phyloP scores from a whole-genome alignment of 2,797 vertebrate genomes.

The Cynodonichthys magdalenae region DNA sequence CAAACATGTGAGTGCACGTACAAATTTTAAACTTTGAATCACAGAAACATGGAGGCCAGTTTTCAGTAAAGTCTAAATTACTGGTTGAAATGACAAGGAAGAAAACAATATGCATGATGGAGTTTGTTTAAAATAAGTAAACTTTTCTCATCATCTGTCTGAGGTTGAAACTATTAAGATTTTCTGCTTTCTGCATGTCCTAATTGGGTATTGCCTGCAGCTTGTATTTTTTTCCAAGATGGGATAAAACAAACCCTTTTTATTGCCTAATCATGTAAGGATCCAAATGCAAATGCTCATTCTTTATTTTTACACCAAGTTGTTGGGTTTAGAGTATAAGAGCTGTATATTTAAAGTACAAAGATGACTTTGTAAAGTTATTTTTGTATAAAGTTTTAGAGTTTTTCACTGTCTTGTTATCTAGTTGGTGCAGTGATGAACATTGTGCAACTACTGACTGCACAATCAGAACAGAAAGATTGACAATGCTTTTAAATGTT shows the following conservation, averaged over 20 bases:
- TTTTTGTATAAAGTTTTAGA: not conserved
- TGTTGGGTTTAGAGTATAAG: slow-evolving; percentile 13
- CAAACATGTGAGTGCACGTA: slow-evolving; percentile 90
- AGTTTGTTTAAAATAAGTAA: slow-evolving; percentile 18
- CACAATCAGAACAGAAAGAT: slow-evolving; percentile 22
- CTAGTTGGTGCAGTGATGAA: slow-evolving; percentile 7
- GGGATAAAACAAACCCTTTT: slow-evolving; percentile 70
- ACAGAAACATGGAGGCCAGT: slow-evolving; percentile 43
- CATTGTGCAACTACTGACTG: slow-evolving; percentile 16
- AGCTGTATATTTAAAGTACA: not conserved
- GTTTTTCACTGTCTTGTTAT: not conserved
- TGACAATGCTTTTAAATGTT: slow-evolving; percentile 65
- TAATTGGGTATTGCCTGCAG: slow-evolving; percentile 40
- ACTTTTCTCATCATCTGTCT: slow-evolving; percentile 47
- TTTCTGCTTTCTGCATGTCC: slow-evolving; percentile 12
- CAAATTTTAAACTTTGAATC: slow-evolving; percentile 29
- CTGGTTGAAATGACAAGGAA: slow-evolving; percentile 14
- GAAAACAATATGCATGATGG: not conserved
- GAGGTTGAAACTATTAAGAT: slow-evolving; percentile 1
- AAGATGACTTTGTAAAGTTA: slow-evolving; percentile 8
- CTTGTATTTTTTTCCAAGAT: slow-evolving; percentile 46
- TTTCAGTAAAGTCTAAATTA: slow-evolving; percentile 25
- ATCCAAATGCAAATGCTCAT: slow-evolving; percentile 63
- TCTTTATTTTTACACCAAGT: slow-evolving; percentile 24
- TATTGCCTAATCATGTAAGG: slow-evolving; percentile 30